phyloP scores from a whole-genome alignment of 2,888 invertebrate genomes.

The Dorcus parallelipipedus region DNA sequence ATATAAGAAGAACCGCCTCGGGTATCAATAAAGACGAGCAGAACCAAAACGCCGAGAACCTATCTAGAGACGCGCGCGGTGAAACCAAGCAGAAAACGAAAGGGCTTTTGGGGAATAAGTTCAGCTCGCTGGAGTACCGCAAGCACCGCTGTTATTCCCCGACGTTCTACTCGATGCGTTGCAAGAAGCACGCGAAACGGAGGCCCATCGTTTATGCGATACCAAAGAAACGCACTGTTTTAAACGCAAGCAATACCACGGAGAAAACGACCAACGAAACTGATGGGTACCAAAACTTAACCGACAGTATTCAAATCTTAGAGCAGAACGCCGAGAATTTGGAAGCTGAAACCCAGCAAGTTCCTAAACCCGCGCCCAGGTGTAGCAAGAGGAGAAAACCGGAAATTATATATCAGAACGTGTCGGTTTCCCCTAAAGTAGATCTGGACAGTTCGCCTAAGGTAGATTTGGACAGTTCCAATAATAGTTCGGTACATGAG shows the following conservation, averaged over 20 bases:
- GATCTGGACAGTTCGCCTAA: background rate
- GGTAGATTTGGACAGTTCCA: conserved; percentile 28
- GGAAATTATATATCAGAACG: conserved; percentile 37
- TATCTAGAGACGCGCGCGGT: background rate
- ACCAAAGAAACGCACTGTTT: conserved; percentile 29
- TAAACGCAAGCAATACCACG: too few relatives aligned
- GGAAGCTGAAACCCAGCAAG: conserved; percentile 32
- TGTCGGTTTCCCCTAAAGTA: conserved; percentile 10
- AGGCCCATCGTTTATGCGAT: conserved; percentile 44
- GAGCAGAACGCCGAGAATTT: conserved; percentile 50
- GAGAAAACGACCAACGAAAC: conserved; percentile 29
- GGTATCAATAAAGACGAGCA: conserved; percentile 29
- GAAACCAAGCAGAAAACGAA: conserved; percentile 14
- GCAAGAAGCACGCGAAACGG: conserved; percentile 47
- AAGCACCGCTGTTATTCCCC: conserved; percentile 49
- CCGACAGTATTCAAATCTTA: conserved; percentile 64
- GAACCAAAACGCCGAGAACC: conserved; percentile 3
- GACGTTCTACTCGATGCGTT: conserved; percentile 48
- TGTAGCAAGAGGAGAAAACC: conserved; percentile 35
- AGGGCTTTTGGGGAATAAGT: conserved; percentile 18
- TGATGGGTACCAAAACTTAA: conserved; percentile 59
- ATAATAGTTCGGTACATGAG: conserved; percentile 31
- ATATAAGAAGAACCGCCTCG: conserved; percentile 39
- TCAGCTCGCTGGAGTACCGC: conserved; percentile 42
- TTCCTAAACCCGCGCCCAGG: conserved; percentile 59